Evolutionary conservation across 2,888 invertebrate genomes (phyloP), one percentile per base, ranked within the genome.

Genomic region (Pristionchus entomophagus): DNA sequence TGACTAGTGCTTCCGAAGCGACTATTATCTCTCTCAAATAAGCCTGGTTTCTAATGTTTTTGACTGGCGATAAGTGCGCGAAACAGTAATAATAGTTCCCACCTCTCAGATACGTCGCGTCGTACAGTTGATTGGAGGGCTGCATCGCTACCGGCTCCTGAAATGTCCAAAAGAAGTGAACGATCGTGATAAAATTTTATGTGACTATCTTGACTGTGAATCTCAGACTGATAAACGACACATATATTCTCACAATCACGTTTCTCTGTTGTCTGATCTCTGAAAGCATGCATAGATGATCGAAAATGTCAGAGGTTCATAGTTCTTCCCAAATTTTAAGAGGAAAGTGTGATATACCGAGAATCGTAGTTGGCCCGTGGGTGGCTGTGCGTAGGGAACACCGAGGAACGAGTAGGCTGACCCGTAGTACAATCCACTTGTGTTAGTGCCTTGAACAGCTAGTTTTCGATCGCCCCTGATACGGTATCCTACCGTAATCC

Each of bases 311-410:
- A n/a, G n/a, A n/a, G n/a, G 32, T 49, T 35, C 62, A 62, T 45
- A 45, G 45, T 45, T 45, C 45, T 45, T 14, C 14, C 45, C 59
- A 51, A 53, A 49, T 12, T 8, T 35, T n/a, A n/a, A n/a, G n/a
- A n/a, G n/a, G 14, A 53, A 26, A 45, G 22, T 26, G 41, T 38
- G 14, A 32, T 62, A 51, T n/a, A 89, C 90, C 65, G 81, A 86
- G 53, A 89, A 90, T 26, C 91, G 87, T 3, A 87, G 83, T n/a
- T 88, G 86, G 12, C 90, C 90, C 26, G 87, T 86, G 4, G 91
- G 91, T 12, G 91, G 82, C 56, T 91, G 88, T 26, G 88, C 89
- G 81, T 91, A 91, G 0, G 91, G 91, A 12, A 91, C 90, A 0
- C 91, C 91, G 17, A 90, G 86, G 87, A 91, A 91, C 6, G 88